Percentiles rank a stretch among this genome's conserved stretches.
These are phyloP conservation scores for Chionomys nivalis DNA, from an alignment of 2,113 vertebrate genomes.

Conservation along the genomic window DNA sequence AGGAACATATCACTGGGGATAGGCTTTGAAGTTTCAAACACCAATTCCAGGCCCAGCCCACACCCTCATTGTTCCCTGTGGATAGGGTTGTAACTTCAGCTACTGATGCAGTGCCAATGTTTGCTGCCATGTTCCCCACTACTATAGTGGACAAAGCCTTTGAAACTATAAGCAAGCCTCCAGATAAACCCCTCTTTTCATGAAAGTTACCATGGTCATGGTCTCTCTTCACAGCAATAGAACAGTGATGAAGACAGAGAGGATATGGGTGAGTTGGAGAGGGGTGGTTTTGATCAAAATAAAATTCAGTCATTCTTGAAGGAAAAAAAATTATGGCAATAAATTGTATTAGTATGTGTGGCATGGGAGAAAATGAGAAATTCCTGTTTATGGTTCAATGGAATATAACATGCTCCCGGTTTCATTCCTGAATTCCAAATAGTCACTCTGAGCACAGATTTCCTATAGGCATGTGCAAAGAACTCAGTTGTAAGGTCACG, in stretches of 20 bases:
- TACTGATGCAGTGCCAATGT: neutral
- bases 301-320: neutral
- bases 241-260: neutral
- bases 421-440: constrained; percentile 3
- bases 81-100: neutral
- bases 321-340: neutral
- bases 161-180: neutral
- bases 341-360: neutral
- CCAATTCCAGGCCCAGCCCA: neutral
- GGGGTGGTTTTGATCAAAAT: neutral
- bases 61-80: neutral
- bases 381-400: neutral
- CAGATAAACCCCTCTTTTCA: no score
- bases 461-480: neutral
- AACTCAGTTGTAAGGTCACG: neutral
- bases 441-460: neutral
- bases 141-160: neutral
- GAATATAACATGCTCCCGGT: neutral
- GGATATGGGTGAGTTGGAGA: neutral
- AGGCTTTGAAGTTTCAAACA: neutral
- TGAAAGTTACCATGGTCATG: neutral
- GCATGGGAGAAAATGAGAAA: neutral
- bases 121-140: neutral
- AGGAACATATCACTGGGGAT: neutral
- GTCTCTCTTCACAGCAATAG: neutral